These are phyloP conservation scores for Felis chaus DNA, from an alignment of 2,113 vertebrate genomes.

Conservation along the genomic window DNA sequence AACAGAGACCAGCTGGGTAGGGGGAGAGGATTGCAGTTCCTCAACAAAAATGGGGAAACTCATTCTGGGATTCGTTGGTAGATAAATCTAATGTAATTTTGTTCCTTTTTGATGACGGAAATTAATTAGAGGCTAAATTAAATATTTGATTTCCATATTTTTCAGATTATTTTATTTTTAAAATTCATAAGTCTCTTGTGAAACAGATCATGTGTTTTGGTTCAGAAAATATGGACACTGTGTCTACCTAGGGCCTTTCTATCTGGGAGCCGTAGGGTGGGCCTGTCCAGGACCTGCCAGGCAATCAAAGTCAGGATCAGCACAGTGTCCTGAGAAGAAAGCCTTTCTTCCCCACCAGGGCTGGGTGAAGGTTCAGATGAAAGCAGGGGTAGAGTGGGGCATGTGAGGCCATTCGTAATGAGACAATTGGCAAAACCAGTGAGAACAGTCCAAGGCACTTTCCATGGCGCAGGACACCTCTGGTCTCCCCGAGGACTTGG, in stretches of 20 bases:
- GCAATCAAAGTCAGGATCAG: background rate
- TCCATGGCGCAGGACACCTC: fast-evolving
- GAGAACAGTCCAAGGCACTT: background rate
- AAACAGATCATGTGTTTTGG: background rate
- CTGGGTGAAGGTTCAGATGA: background rate
- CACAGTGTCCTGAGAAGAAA: no score
- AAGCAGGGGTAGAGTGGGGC: background rate
- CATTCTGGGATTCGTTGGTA: background rate
- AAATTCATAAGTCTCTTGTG: background rate
- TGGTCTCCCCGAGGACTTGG: background rate
- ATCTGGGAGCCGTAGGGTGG: background rate
- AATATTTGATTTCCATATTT: background rate
- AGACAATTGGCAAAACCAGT: background rate
- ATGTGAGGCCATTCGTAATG: background rate
- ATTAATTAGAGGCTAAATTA: constrained; percentile 6
- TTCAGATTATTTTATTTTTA: constrained; percentile 12
- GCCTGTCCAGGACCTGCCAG: background rate
- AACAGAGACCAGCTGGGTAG: fast-evolving
- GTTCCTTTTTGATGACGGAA: background rate
- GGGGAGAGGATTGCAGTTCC: background rate
- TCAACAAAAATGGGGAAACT: background rate
- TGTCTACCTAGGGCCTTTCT: background rate
- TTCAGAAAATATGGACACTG: background rate
- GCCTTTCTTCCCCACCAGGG: background rate
- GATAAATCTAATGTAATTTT: background rate